Conservation (phyloP, 2,888 invertebrate genomes). For the Cephus nigrinus region DNA sequence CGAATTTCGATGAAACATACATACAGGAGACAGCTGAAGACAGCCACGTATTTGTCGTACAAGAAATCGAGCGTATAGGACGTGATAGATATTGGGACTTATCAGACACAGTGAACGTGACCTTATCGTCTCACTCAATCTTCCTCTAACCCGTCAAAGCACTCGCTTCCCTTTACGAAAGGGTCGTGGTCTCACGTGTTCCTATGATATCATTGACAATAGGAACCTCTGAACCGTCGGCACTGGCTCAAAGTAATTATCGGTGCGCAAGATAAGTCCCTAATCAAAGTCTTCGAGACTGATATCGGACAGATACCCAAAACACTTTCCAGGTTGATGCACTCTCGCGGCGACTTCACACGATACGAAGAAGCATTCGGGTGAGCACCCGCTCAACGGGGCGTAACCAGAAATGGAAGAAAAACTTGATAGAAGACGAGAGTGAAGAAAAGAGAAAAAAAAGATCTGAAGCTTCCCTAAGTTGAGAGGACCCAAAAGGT, state of each 20-base stretch:
- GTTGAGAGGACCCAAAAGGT: not conserved
- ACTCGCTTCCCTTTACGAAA: not conserved
- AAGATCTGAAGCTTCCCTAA: not conserved
- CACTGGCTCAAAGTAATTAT: conserved; percentile 47
- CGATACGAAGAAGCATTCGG: not conserved
- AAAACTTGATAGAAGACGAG: not conserved
- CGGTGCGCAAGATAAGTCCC: conserved; percentile 42
- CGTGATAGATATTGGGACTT: not conserved
- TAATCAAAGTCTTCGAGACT: not conserved
- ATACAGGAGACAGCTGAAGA: not conserved
- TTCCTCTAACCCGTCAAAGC: not conserved
- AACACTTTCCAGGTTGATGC: not conserved
- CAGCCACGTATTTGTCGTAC: not conserved
- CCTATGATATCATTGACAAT: not conserved
- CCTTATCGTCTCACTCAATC: not conserved
- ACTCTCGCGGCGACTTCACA: not conserved
- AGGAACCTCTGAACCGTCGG: not conserved
- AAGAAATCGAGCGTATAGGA: not conserved
- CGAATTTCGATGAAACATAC: not conserved
- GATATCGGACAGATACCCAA: not conserved
- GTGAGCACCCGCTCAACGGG: not conserved
- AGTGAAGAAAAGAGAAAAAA: not conserved
- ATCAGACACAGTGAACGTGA: not conserved
- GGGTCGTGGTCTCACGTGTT: not conserved
- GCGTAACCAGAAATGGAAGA: not conserved